A percentile compares a stretch with the other conserved stretches of the same genome.
Conservation (phyloP, 2,113 vertebrate species). For the Pomatorhinus ruficollis region DNA sequence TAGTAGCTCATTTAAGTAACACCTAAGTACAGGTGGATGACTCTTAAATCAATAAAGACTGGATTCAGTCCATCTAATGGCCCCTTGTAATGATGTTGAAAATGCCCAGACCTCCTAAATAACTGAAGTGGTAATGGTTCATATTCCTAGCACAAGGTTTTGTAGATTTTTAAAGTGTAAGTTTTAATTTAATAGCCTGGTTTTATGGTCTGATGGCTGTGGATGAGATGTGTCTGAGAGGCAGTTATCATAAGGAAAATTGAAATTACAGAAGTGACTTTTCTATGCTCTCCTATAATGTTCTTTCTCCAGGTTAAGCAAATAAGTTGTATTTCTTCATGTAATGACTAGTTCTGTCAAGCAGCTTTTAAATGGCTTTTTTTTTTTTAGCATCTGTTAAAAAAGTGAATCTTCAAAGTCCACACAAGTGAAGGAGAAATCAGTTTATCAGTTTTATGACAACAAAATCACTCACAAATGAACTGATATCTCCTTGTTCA, state of each 20-base stretch:
- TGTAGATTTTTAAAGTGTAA: constrained; percentile 32
- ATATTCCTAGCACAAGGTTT: constrained; percentile 20
- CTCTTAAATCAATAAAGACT: constrained; percentile 23
- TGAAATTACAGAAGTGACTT: constrained; percentile 25
- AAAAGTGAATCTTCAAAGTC: background rate
- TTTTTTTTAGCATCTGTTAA: background rate
- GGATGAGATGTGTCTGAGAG: background rate
- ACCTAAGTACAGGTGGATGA: background rate
- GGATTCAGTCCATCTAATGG: background rate
- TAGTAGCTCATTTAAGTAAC: background rate
- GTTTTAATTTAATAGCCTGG: constrained; percentile 26
- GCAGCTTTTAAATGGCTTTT: background rate
- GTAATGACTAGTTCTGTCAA: background rate
- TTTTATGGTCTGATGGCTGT: constrained; percentile 29
- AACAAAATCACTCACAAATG: background rate
- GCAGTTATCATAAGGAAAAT: constrained; percentile 9
- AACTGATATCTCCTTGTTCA: background rate
- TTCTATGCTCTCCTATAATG: background rate
- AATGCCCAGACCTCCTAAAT: constrained; percentile 11
- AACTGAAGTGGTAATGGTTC: background rate
- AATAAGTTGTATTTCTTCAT: background rate
- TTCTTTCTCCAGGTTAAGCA: constrained; percentile 10
- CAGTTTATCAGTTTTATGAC: background rate
- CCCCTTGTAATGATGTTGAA: constrained; percentile 25
- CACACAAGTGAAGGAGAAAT: background rate